These are phyloP conservation scores for Thymelicus sylvestris DNA, from an alignment of 2,888 invertebrate genomes.

Conservation along the genomic window DNA sequence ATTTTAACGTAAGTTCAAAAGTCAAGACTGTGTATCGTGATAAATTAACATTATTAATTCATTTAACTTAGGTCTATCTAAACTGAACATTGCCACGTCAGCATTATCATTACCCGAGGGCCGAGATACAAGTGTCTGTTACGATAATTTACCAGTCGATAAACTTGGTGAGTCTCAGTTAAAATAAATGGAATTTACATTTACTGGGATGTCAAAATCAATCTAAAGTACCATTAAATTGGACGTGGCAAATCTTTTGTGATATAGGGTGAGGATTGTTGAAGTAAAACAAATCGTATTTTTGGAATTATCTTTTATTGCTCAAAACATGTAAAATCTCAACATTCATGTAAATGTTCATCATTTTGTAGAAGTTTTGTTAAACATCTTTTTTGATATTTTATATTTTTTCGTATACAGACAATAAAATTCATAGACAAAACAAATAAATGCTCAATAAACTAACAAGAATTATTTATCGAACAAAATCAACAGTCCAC, in stretches of 20 bases:
- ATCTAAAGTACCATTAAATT: constrained; percentile 24
- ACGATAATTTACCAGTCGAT: constrained; percentile 27
- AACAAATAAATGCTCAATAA: not conserved
- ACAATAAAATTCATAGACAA: no score
- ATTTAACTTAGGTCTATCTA: constrained; percentile 15
- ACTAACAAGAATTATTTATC: constrained; percentile 17
- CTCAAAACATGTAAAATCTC: constrained; percentile 33
- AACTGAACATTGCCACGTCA: constrained; percentile 28
- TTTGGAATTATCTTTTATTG: constrained; percentile 33
- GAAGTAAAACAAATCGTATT: constrained; percentile 25
- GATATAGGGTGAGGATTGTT: constrained; percentile 22
- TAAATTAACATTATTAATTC: not conserved
- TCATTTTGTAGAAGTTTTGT: constrained; percentile 17
- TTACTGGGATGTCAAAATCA: constrained; percentile 25
- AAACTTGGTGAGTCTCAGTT: constrained; percentile 19
- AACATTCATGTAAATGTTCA: constrained; percentile 9
- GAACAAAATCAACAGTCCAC: constrained; percentile 17
- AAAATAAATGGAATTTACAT: constrained; percentile 27
- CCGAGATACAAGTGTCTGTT: constrained; percentile 13
- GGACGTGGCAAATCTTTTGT: constrained; percentile 23
- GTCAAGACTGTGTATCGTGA: not conserved
- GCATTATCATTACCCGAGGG: constrained; percentile 17
- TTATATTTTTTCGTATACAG: no score
- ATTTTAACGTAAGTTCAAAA: no score
- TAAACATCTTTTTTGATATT: no score